Evolutionary conservation across 1,140 invertebrate species (phyloP).

Genomic region (Spodoptera litura): DNA sequence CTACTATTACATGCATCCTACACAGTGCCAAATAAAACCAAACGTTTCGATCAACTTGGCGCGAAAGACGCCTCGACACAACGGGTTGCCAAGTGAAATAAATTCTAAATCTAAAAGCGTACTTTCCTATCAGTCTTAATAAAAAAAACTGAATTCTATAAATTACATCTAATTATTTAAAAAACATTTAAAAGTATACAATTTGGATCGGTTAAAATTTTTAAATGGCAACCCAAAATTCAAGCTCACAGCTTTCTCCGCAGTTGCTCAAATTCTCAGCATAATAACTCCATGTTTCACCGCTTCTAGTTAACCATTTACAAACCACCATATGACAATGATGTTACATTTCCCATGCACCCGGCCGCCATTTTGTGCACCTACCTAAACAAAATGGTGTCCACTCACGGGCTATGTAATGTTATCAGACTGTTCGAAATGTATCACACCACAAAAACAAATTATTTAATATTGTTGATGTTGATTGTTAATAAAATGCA

Average conservation of each 20-base stretch:
- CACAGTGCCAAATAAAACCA: slow-evolving; percentile 49
- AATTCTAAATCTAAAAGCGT: slow-evolving; percentile 12
- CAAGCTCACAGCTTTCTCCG: slow-evolving; percentile 83
- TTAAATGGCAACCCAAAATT: slow-evolving; percentile 67
- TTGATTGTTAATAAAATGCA: slow-evolving; percentile 88
- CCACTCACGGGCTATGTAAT: slow-evolving; percentile 72
- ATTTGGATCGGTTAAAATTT: slow-evolving; percentile 1
- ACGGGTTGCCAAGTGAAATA: slow-evolving; percentile 54
- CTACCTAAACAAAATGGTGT: slow-evolving; percentile 63
- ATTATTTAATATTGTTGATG: slow-evolving; percentile 87
- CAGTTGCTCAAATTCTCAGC: slow-evolving; percentile 80
- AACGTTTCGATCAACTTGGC: slow-evolving; percentile 47
- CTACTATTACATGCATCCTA: slow-evolving; percentile 28
- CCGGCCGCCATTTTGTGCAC: slow-evolving; percentile 48
- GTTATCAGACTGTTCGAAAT: slow-evolving; percentile 80
- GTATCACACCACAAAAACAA: slow-evolving; percentile 84
- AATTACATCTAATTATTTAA: neutral
- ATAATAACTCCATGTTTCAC: slow-evolving; percentile 70
- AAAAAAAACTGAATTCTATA: too few relatives aligned
- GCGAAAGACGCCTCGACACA: slow-evolving; percentile 50
- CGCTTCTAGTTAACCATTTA: slow-evolving; percentile 75
- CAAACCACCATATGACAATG: slow-evolving; percentile 68
- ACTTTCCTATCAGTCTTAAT: slow-evolving; percentile 5
- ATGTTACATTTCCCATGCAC: slow-evolving; percentile 72
- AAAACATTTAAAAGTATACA: neutral